Evolutionary conservation across 2,797 vertebrate species (phyloP).

Genomic region (Gastrophryne carolinensis): DNA sequence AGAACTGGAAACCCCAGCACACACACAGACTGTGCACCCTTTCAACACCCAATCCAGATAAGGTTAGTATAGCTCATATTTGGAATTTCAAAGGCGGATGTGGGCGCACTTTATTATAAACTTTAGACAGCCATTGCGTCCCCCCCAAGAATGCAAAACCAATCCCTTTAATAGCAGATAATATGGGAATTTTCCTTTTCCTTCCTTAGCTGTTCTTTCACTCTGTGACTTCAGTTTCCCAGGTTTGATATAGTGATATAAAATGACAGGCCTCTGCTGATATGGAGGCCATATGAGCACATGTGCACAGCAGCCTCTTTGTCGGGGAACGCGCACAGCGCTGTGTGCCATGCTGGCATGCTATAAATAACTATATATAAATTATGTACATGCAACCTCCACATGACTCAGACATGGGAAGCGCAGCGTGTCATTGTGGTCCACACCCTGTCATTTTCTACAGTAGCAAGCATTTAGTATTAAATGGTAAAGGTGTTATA

Average conservation of each 20-base stretch:
- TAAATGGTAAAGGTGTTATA: slow-evolving; percentile 41
- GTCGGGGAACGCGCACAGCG: neutral
- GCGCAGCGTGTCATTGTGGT: slow-evolving; percentile 18
- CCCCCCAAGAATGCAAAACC: no score
- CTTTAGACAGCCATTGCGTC: no score
- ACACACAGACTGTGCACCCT: no score
- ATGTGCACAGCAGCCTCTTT: neutral
- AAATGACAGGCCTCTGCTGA: neutral
- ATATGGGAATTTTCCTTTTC: no score
- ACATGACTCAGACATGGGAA: slow-evolving; percentile 11
- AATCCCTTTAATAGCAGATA: no score
- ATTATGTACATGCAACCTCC: slow-evolving; percentile 36
- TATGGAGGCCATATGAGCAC: neutral
- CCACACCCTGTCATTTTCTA: slow-evolving; percentile 38
- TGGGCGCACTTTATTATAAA: no score
- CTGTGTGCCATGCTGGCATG: slow-evolving; percentile 4
- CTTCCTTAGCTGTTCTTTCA: neutral
- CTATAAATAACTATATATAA: slow-evolving; percentile 35
- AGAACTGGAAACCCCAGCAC: no score
- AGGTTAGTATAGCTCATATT: no score
- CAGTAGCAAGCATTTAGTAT: slow-evolving; percentile 34
- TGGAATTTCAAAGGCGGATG: no score
- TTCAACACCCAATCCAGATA: no score
- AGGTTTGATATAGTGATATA: neutral
- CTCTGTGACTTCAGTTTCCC: neutral